Base-by-base conservation (phyloP, 1,140 invertebrate genomes). In the Cydia splendana region DNA sequence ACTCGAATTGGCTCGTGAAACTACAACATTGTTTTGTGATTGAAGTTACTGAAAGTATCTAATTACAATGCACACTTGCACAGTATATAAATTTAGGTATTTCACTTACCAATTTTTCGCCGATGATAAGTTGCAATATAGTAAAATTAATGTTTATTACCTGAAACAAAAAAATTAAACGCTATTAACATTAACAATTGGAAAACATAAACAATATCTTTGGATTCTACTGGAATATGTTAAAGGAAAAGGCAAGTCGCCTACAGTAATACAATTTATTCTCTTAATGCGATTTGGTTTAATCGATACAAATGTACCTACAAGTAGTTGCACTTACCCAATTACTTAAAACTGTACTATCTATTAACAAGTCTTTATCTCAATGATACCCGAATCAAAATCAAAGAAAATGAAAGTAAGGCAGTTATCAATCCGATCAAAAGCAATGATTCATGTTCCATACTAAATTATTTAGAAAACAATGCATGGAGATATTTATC, bases 401-500 rank as follows among this genome's bases (percentile, higher is more conserved):
- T 71, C 74, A 57, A 75, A 77, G 69, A 74, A 75, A 74, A 80
- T 80, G 85, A 87, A 86, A 87, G 83, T 84, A 83, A 80, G 82
- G 78, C 78, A 76, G 76, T 80, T 80, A 85, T 84, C 79, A 82
- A 84, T 79, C 74, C 57, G 77, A 79, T 81, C 76, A 67, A 67
- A 76, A 10, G 78, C 78, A 83, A 83, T 85, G 81, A 86, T 81
- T 84, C 84, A 84, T 80, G 78, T 80, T 77, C 79, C 78, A 77
- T 80, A 78, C 78, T 82, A 84, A 86, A 85, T 81, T 75, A 82
- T 77, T 42, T 80, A 84, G 81, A 85, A 87, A 88, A 88, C 86
- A 88, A 87, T 88, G 78, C 82, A 71, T 62, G 67, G 69, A 78
- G 82, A 85, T 87, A 76, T 75, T 81, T 53, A 53, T 53, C 51